A percentile compares a stretch with the other conserved stretches of the same genome.
Evolutionary conservation across 2,888 invertebrate species (phyloP).

Genomic region (Drosophila robusta): DNA sequence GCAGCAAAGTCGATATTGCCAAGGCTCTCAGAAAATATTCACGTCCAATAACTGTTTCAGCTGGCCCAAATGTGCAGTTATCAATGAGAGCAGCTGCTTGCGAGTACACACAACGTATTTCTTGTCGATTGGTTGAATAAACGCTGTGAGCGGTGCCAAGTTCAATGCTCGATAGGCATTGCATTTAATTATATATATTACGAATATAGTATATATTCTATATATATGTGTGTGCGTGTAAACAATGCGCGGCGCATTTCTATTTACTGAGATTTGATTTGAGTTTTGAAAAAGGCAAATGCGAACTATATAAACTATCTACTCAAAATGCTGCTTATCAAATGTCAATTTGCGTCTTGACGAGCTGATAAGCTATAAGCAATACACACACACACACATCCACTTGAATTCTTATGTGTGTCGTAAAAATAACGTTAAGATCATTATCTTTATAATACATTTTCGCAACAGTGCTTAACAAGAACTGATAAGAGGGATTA

Average conservation of each 20-base stretch:
- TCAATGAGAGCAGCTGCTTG: slow-evolving; percentile 22
- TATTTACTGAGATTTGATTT: slow-evolving; percentile 5
- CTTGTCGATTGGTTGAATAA: slow-evolving; percentile 11
- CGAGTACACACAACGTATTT: slow-evolving; percentile 20
- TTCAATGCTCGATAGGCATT: slow-evolving; percentile 71
- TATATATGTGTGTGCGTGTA: neutral
- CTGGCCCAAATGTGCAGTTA: slow-evolving; percentile 8
- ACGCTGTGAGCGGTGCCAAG: slow-evolving; percentile 41
- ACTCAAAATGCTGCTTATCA: slow-evolving; percentile 36
- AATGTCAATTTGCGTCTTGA: slow-evolving; percentile 20
- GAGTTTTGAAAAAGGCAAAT: slow-evolving; percentile 6
- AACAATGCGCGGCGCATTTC: slow-evolving; percentile 14
- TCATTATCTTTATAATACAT: slow-evolving; percentile 31
- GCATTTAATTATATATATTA: slow-evolving; percentile 28
- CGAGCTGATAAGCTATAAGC: slow-evolving; percentile 25
- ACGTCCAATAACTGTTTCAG: neutral
- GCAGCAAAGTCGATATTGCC: neutral
- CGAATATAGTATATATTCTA: slow-evolving; percentile 1
- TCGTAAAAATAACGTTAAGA: slow-evolving; percentile 15
- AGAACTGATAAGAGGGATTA: slow-evolving; percentile 12
- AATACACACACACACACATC: neutral
- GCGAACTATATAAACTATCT: slow-evolving; percentile 14
- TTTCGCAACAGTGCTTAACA: slow-evolving; percentile 15
- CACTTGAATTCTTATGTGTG: neutral
- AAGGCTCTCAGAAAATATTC: neutral